These are phyloP conservation scores for Tetanocera ferruginea DNA, from an alignment of 2,888 invertebrate genomes.

Conservation along the genomic window DNA sequence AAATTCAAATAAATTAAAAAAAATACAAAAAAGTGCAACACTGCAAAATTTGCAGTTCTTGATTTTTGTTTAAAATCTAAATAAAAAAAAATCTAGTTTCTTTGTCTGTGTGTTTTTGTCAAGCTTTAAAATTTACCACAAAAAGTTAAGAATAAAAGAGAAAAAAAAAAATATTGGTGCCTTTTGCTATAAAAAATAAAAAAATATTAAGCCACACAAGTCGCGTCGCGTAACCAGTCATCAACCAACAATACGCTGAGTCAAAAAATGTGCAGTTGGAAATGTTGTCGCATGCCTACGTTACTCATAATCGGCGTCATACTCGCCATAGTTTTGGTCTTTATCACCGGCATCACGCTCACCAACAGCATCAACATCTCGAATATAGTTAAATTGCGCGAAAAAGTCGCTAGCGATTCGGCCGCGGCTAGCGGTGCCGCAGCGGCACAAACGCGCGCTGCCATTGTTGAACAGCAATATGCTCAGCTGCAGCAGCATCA, in stretches of 20 bases:
- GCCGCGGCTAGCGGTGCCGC: slow-evolving; percentile 66
- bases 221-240: not conserved
- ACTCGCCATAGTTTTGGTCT: slow-evolving; percentile 71
- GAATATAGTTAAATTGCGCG: slow-evolving; percentile 67
- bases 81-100: slow-evolving; percentile 27
- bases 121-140: too few species aligned
- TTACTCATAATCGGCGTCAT: slow-evolving; percentile 69
- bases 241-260: not conserved
- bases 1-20: not conserved
- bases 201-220: not conserved
- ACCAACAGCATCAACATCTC: slow-evolving; percentile 69
- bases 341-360: slow-evolving; percentile 72
- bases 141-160: not conserved
- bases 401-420: slow-evolving; percentile 68
- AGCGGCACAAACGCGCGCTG: slow-evolving; percentile 65
- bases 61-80: slow-evolving; percentile 1
- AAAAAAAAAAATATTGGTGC: slow-evolving; percentile 26
- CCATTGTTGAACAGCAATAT: slow-evolving; percentile 65
- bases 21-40: not conserved
- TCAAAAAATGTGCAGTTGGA: slow-evolving; percentile 66
- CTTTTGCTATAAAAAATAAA: slow-evolving; percentile 36
- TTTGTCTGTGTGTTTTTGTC: slow-evolving; percentile 18
- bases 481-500: slow-evolving; percentile 66
- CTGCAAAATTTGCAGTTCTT: slow-evolving; percentile 1
- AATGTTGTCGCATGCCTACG: slow-evolving; percentile 69